Evolutionary conservation across 2,113 vertebrate genomes (phyloP).

Genomic region (Tyto alba): DNA sequence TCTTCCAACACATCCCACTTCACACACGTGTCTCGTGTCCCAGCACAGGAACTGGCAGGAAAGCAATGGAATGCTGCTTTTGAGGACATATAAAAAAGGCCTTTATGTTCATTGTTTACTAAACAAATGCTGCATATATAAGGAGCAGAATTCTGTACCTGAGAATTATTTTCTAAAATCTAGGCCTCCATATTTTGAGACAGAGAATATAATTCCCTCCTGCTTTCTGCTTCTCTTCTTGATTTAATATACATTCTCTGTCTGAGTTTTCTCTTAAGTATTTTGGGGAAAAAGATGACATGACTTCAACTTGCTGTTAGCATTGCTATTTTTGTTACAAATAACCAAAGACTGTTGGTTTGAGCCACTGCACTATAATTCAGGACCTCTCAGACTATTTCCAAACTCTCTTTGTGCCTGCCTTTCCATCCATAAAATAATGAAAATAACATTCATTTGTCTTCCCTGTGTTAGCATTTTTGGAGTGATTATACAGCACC

Average conservation of each 20-base stretch:
- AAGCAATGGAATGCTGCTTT: background rate
- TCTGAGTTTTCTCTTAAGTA: background rate
- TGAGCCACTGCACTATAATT: background rate
- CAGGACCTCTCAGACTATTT: background rate
- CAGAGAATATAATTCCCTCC: background rate
- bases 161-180: background rate
- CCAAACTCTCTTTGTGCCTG: background rate
- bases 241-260: background rate
- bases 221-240: background rate
- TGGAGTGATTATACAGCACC: background rate
- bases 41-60: background rate
- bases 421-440: background rate
- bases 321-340: background rate
- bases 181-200: background rate
- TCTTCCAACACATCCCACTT: background rate
- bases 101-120: background rate
- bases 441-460: background rate
- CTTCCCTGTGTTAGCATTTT: background rate
- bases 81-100: background rate
- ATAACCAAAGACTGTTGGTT: background rate
- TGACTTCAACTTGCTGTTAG: background rate
- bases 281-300: background rate
- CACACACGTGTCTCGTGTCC: rapidly evolving
- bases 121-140: background rate
- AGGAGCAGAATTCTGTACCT: background rate